Evolutionary conservation across 2,113 vertebrate genomes (phyloP).

Genomic region (Myxocyprinus asiaticus): DNA sequence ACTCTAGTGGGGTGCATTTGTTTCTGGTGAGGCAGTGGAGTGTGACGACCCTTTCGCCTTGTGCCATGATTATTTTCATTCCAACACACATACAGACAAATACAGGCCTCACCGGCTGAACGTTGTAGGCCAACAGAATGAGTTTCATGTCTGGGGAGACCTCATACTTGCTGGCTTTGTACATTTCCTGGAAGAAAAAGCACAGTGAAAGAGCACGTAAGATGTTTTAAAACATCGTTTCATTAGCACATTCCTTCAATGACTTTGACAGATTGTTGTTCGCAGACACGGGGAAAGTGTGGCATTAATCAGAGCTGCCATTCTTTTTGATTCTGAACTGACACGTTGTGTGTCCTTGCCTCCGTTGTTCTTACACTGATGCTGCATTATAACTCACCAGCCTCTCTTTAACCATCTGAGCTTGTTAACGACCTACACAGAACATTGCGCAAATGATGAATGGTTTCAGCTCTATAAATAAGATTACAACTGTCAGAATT

Average conservation of each 20-base stretch:
- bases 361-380: conserved; percentile 1
- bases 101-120: conserved; percentile 81
- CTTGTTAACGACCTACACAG: conserved; percentile 46
- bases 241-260: conserved; percentile 64
- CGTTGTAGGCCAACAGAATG: conserved; percentile 89
- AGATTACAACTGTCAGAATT: conserved; percentile 47
- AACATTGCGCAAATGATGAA: conserved; percentile 51
- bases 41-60: conserved; percentile 59
- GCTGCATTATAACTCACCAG: conserved; percentile 24
- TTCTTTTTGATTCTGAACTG: conserved; percentile 51
- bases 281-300: conserved; percentile 45
- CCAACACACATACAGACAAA: conserved; percentile 20
- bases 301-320: conserved; percentile 64
- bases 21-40: conserved; percentile 54
- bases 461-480: conserved; percentile 50
- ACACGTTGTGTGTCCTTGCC: conserved; percentile 61
- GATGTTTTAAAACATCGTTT: conserved; percentile 56
- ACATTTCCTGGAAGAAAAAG: conserved; percentile 78
- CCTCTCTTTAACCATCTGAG: background rate
- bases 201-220: conserved; percentile 31
- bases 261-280: conserved; percentile 58
- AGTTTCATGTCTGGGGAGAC: conserved; percentile 93
- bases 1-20: conserved; percentile 39
- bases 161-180: conserved; percentile 90
- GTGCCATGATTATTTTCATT: conserved; percentile 59